These are phyloP conservation scores for Drosophila trapezifrons DNA, from an alignment of 1,140 invertebrate genomes.

Conservation along the genomic window DNA sequence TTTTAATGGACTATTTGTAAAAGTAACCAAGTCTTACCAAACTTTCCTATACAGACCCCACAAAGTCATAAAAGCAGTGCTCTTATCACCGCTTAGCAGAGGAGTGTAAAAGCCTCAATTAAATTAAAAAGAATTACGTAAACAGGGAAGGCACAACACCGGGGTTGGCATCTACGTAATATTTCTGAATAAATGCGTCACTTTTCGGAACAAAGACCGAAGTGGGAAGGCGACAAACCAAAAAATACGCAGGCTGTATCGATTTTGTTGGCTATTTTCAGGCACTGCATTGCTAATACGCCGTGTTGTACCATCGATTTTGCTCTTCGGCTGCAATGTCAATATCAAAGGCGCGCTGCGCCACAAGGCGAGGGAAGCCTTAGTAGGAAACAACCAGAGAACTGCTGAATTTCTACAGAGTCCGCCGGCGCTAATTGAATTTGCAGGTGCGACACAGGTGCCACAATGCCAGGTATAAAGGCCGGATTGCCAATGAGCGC, in stretches of 20 bases:
- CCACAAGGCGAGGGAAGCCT: slow-evolving; percentile 49
- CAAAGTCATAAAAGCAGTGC: slow-evolving; percentile 1
- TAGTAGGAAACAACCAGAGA: slow-evolving; percentile 34
- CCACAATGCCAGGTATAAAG: slow-evolving; percentile 75
- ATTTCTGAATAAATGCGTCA: slow-evolving; percentile 55
- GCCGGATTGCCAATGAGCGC: slow-evolving; percentile 65
- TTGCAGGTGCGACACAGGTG: slow-evolving; percentile 38
- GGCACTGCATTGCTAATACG: slow-evolving; percentile 69
- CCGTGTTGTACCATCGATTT: slow-evolving; percentile 67
- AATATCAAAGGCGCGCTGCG: slow-evolving; percentile 71
- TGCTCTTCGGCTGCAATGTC: slow-evolving; percentile 56
- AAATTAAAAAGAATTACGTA: slow-evolving; percentile 55
- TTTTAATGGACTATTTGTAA: neutral
- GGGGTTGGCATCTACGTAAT: slow-evolving; percentile 35
- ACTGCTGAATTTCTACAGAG: slow-evolving; percentile 37
- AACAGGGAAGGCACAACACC: slow-evolving; percentile 14
- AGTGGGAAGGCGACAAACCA: slow-evolving; percentile 21
- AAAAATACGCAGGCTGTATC: slow-evolving; percentile 29
- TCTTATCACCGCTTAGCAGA: slow-evolving; percentile 29
- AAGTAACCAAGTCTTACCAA: neutral
- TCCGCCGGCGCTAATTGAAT: slow-evolving; percentile 65
- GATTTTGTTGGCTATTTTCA: slow-evolving; percentile 25
- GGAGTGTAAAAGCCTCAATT: slow-evolving; percentile 49
- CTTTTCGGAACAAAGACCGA: slow-evolving; percentile 8
- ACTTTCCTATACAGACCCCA: too few relatives aligned